These are phyloP conservation scores for Drosophila merina DNA, from an alignment of 2,888 invertebrate species.

Conservation along the genomic window DNA sequence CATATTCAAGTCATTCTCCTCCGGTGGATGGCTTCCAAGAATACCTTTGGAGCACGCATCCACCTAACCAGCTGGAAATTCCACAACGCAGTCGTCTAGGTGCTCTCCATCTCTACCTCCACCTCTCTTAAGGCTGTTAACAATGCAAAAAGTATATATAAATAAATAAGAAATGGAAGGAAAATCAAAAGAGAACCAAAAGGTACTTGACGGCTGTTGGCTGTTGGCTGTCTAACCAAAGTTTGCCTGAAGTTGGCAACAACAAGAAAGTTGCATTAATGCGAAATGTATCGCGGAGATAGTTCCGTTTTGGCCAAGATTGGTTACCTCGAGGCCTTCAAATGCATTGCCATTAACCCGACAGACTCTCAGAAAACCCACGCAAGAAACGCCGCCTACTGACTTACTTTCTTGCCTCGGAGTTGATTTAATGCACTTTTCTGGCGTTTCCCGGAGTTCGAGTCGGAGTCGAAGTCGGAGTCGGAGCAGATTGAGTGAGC, in stretches of 20 bases:
- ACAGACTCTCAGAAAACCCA: constrained; percentile 38
- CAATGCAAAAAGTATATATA: constrained; percentile 29
- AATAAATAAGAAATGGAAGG: neutral
- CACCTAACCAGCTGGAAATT: constrained; percentile 61
- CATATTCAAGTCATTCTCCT: constrained; percentile 31
- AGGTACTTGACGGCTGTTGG: constrained; percentile 17
- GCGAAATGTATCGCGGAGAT: constrained; percentile 27
- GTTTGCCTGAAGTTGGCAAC: constrained; percentile 24
- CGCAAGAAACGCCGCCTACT: constrained; percentile 62
- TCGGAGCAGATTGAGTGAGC: constrained; percentile 29
- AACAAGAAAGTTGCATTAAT: constrained; percentile 66
- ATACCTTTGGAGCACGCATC: constrained; percentile 64
- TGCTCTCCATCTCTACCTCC: constrained; percentile 20
- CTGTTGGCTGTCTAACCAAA: constrained; percentile 51
- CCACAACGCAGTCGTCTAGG: constrained; percentile 47
- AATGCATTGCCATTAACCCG: constrained; percentile 53
- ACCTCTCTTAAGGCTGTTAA: constrained; percentile 18
- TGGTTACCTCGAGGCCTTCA: constrained; percentile 15
- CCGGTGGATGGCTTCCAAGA: constrained; percentile 56
- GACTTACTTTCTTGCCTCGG: constrained; percentile 64
- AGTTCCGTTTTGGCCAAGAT: constrained; percentile 72
- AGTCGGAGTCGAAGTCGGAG: constrained; percentile 7
- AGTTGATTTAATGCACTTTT: constrained; percentile 46
- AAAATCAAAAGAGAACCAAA: constrained; percentile 7
- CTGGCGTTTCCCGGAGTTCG: constrained; percentile 1